Conservation (phyloP, 2,888 invertebrate genomes). For the Conops quadrifasciatus region DNA sequence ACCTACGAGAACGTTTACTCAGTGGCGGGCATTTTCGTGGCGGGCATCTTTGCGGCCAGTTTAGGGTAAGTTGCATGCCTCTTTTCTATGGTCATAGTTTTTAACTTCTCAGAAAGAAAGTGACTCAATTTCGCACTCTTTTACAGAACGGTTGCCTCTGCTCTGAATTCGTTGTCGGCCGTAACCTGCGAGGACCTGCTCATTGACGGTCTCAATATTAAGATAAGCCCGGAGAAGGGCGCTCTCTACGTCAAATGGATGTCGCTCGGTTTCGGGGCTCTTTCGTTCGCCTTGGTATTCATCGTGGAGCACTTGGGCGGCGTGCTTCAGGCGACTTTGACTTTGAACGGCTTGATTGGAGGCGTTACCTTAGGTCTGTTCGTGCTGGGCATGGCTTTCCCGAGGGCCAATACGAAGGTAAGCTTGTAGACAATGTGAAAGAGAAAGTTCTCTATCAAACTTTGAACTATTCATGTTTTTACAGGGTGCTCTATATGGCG, state of each 20-base stretch:
- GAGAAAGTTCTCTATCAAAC: not conserved
- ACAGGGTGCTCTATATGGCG: conserved; percentile 63
- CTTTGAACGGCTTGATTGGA: conserved; percentile 88
- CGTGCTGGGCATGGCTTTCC: conserved; percentile 87
- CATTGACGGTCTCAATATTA: conserved; percentile 74
- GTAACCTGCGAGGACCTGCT: conserved; percentile 90
- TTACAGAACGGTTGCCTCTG: conserved; percentile 91
- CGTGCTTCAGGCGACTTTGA: conserved; percentile 86
- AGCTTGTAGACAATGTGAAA: conserved; percentile 33
- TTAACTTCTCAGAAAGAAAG: not conserved
- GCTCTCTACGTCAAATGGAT: conserved; percentile 77
- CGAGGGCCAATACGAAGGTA: conserved; percentile 85
- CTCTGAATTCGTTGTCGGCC: conserved; percentile 90
- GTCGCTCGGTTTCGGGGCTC: conserved; percentile 75
- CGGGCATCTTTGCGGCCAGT: conserved; percentile 95
- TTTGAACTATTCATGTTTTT: not conserved
- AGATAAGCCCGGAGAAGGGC: conserved; percentile 78
- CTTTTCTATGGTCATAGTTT: not conserved
- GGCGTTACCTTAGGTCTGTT: conserved; percentile 89
- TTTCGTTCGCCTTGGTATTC: conserved; percentile 84
- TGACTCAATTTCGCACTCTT: conserved; percentile 8
- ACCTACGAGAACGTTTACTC: conserved; percentile 79
- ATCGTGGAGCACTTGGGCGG: conserved; percentile 87
- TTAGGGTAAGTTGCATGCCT: conserved; percentile 75
- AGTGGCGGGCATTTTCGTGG: conserved; percentile 91